Evolutionary conservation across 2,888 invertebrate genomes (phyloP), one percentile per base, ranked within the genome.

Genomic region (Melangyna quadrimaculata): DNA sequence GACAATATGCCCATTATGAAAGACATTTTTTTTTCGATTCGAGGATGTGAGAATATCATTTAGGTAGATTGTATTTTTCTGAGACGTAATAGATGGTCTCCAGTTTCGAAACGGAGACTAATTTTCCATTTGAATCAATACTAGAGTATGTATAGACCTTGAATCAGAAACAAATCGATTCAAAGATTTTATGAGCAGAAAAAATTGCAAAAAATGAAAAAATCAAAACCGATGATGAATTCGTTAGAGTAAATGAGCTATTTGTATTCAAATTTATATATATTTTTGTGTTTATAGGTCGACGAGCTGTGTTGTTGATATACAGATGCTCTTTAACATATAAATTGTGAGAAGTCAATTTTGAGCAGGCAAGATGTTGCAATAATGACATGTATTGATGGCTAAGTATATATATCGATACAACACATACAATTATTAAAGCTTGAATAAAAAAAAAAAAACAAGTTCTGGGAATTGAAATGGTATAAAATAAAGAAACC

Each of bases 241-340:
- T 37, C 17, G 27, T 61, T 32, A 37, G 24, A 40, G 17, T 17
- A 12, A 72, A 51, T 72, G 72, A 72, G 51, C 22, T 48, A 37
- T 72, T 72, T 72, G 37, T 37, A 61, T 61, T 61, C 45, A 71
- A 71, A 59, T 61, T 61, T 51, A 37, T 37, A 59, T 35, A 7
- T 29, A 59, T 35, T 22, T 7, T n/a, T n/a, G n/a, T n/a, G n/a
- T n/a, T n/a, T n/a, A n/a, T n/a, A 22, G 17, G 3, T 10, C n/a
- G 12, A 37, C 22, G 19, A 22, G 9, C 8, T 10, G 0, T 29
- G 0, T 29, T 53, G 8, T n/a, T 53, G 53, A 51, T 51, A 48
- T 51, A 48, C 12, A 6, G 12, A 27, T 51, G 17, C 1, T 37
- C 22, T 59, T 35, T 2, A 22, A 7, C 19, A 22, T 7, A 22